Conservation (phyloP, 2,113 vertebrate species). For the Pampusana beccarii region DNA sequence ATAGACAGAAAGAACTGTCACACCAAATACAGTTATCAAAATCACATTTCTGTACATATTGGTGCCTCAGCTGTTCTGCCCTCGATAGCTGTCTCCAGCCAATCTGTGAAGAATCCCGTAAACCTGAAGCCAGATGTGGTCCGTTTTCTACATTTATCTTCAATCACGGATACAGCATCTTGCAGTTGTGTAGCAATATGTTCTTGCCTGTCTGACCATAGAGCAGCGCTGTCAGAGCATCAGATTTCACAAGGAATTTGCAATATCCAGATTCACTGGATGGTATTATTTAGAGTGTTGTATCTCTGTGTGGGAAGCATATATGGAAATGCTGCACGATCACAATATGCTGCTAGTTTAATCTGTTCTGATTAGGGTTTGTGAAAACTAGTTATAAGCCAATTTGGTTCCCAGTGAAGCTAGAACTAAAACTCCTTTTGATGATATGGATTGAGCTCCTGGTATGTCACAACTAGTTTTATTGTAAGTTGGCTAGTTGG, state of each 20-base stretch:
- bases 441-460: background rate
- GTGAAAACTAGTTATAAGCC: background rate
- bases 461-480: background rate
- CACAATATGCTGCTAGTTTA: background rate
- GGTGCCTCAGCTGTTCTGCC: background rate
- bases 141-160: slow-evolving; percentile 43
- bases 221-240: background rate
- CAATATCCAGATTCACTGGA: slow-evolving; percentile 6
- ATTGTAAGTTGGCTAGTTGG: background rate
- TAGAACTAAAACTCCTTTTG: background rate
- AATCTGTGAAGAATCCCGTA: slow-evolving; percentile 25
- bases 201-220: background rate
- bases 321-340: background rate
- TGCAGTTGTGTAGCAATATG: background rate
- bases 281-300: background rate
- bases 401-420: background rate
- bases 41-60: slow-evolving; percentile 3
- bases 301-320: background rate
- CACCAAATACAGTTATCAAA: slow-evolving; percentile 12
- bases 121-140: slow-evolving; percentile 45
- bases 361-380: background rate
- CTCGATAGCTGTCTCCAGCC: background rate
- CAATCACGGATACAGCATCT: background rate
- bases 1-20: background rate
- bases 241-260: slow-evolving; percentile 45